These are phyloP conservation scores for Incurvaria masculella DNA, from an alignment of 2,888 invertebrate genomes.

Conservation along the genomic window DNA sequence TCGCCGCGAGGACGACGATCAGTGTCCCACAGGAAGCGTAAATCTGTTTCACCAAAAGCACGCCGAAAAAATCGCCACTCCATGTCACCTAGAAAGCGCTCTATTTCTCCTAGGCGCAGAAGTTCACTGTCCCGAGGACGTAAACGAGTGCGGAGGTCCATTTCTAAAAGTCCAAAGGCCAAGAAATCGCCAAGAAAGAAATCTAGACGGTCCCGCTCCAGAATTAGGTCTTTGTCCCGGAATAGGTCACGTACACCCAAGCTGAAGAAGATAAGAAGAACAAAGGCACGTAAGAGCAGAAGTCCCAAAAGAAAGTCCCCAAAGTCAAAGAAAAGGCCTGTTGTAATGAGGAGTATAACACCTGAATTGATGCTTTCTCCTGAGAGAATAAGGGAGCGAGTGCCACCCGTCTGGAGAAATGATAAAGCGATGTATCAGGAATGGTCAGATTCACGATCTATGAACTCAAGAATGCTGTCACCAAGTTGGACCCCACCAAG, in stretches of 20 bases:
- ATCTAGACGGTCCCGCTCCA: constrained; percentile 30
- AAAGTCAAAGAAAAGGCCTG: constrained; percentile 30
- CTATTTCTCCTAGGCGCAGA: constrained; percentile 21
- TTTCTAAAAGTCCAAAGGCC: constrained; percentile 25
- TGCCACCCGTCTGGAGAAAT: constrained; percentile 24
- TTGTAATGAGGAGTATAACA: constrained; percentile 25
- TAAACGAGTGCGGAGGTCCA: constrained; percentile 26
- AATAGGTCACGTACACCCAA: constrained; percentile 19
- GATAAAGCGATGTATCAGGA: constrained; percentile 20
- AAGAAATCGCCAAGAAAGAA: constrained; percentile 23
- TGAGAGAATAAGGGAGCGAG: constrained; percentile 27
- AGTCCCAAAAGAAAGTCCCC: constrained; percentile 26
- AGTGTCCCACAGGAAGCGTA: constrained; percentile 18
- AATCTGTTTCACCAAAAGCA: constrained; percentile 17
- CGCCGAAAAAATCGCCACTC: constrained; percentile 13
- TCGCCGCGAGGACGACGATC: constrained; percentile 25
- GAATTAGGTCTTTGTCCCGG: constrained; percentile 20
- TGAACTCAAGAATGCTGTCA: constrained; percentile 58
- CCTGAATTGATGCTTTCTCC: constrained; percentile 26
- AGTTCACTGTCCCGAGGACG: constrained; percentile 24
- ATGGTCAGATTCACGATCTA: constrained; percentile 16
- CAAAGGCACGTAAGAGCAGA: constrained; percentile 22
- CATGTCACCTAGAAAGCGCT: constrained; percentile 18
- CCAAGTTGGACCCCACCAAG: constrained; percentile 65
- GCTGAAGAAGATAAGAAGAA: constrained; percentile 23